Conservation (phyloP, 2,797 vertebrate species). For the Onychomys torridus region DNA sequence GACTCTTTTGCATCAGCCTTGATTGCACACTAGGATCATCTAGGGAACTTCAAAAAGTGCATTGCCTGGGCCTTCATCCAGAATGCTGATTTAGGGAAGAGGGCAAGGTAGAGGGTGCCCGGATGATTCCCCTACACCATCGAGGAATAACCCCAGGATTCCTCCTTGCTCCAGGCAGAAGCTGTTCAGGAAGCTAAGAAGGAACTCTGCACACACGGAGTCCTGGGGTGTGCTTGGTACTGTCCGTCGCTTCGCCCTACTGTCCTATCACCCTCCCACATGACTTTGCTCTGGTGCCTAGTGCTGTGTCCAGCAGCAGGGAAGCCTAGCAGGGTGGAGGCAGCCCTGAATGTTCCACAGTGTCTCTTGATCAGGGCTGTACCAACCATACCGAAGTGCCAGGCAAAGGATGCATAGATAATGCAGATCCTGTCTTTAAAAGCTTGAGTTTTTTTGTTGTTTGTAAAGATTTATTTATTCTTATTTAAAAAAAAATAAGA, state of each 20-base stretch:
- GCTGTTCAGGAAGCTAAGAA: neutral
- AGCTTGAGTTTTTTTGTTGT: neutral
- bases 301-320: neutral
- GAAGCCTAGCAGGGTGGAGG: neutral
- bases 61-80: neutral
- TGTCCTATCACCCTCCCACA: accelerated
- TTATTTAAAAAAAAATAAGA: too few relatives aligned
- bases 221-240: accelerated
- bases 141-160: neutral
- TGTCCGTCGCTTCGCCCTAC: accelerated
- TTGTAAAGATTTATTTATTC: neutral
- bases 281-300: neutral
- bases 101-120: neutral
- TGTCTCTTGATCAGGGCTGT: neutral
- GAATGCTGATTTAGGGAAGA: neutral
- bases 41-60: neutral
- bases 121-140: neutral
- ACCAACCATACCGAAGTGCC: accelerated
- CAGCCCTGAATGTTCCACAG: neutral
- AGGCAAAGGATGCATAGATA: neutral
- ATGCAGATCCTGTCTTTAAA: neutral
- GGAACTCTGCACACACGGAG: neutral
- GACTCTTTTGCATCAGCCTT: neutral
- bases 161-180: neutral
- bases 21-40: neutral